A percentile compares a stretch with the other conserved stretches of the same genome.
These are phyloP conservation scores for Condylostylus longicornis DNA, from an alignment of 1,140 invertebrate species.

Conservation along the genomic window DNA sequence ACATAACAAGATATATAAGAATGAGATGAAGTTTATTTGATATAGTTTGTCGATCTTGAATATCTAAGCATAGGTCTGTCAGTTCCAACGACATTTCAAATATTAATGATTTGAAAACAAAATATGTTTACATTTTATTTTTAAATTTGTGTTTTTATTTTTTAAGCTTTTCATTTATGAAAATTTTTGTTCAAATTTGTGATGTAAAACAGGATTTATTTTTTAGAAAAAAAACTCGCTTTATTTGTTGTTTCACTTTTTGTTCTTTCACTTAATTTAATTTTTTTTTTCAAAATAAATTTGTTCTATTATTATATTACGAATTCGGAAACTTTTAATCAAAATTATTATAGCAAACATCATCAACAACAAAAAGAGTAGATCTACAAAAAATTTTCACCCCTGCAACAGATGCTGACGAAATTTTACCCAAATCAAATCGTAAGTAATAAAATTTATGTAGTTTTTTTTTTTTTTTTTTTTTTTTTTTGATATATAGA, in stretches of 20 bases:
- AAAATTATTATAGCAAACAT: conserved; percentile 27
- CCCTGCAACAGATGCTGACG: conserved; percentile 58
- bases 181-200: no score
- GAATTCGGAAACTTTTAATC: conserved; percentile 3
- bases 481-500: conserved; percentile 7
- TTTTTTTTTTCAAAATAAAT: not conserved
- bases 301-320: conserved; percentile 6
- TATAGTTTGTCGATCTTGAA: no score
- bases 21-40: no score
- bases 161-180: no score
- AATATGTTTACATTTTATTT: no score
- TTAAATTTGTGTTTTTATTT: no score
- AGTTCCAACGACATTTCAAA: no score
- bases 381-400: conserved; percentile 74
- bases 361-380: conserved; percentile 39
- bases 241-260: not conserved
- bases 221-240: not conserved
- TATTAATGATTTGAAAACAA: no score
- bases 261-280: not conserved
- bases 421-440: conserved; percentile 51
- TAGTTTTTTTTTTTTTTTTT: conserved; percentile 4
- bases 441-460: conserved; percentile 34
- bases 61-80: no score
- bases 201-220: no score
- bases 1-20: no score